These are phyloP conservation scores for Platysternon megacephalum DNA, from an alignment of 2,113 vertebrate species.

Conservation along the genomic window DNA sequence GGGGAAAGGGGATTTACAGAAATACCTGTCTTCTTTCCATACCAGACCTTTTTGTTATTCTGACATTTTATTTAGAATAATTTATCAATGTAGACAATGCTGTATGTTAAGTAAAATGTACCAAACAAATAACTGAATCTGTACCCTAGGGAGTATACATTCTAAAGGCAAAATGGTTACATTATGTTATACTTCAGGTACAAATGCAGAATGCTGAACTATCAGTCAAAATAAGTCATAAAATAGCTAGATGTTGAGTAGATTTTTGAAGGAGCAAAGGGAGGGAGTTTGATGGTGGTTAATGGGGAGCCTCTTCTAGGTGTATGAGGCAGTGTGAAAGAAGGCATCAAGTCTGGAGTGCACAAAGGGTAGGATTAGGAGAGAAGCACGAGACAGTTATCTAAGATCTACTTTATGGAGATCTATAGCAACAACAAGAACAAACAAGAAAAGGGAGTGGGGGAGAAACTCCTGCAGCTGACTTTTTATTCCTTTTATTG, in stretches of 20 bases:
- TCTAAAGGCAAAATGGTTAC: background rate
- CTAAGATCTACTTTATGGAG: background rate
- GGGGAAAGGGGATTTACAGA: background rate
- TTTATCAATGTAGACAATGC: background rate
- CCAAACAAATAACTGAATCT: background rate
- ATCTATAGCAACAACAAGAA: slow-evolving; percentile 8
- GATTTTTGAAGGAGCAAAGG: background rate
- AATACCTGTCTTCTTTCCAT: background rate
- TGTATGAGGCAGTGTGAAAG: background rate
- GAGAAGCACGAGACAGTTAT: background rate
- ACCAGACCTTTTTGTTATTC: background rate
- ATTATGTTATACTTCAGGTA: background rate
- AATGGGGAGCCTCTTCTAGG: background rate
- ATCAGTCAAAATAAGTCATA: background rate
- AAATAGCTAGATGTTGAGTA: background rate
- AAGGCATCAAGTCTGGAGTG: background rate
- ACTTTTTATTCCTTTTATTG: background rate
- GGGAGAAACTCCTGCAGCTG: background rate
- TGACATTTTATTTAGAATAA: background rate
- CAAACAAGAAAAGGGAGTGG: background rate
- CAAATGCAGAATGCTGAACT: background rate
- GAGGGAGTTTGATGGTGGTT: rapidly evolving
- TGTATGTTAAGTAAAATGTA: background rate
- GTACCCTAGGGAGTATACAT: rapidly evolving
- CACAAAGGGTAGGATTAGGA: rapidly evolving